phyloP scores from a whole-genome alignment of 1,140 invertebrate species.

The Diabrotica virgifera region DNA sequence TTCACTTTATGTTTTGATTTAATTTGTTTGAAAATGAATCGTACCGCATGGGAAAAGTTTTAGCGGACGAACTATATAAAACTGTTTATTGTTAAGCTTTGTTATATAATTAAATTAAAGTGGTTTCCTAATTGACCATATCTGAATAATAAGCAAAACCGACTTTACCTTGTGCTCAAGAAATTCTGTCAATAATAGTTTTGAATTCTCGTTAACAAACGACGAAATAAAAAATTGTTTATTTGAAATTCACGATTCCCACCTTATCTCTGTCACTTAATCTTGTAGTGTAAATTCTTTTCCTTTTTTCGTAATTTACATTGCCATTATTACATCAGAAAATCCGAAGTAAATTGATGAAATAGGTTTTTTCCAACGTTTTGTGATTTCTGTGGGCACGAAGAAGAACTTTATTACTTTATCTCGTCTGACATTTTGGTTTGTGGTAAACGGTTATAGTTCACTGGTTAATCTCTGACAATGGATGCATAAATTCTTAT shows the following conservation, averaged over 20 bases:
- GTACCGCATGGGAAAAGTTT: too few relatives aligned
- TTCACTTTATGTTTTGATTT: too few relatives aligned
- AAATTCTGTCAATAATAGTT: too few relatives aligned
- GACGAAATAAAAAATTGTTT: background rate
- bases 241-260: background rate
- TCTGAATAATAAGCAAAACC: too few relatives aligned
- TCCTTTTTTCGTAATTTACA: conserved; percentile 7
- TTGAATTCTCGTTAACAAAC: too few relatives aligned
- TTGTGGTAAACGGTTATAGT: conserved; percentile 32
- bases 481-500: conserved; percentile 35
- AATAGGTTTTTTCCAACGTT: conserved; percentile 13
- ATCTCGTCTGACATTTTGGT: conserved; percentile 31
- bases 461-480: conserved; percentile 35
- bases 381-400: conserved; percentile 27
- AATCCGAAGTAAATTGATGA: conserved; percentile 9
- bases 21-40: too few relatives aligned
- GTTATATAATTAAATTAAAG: too few relatives aligned
- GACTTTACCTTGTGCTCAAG: too few relatives aligned
- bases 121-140: too few relatives aligned
- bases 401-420: conserved; percentile 33
- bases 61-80: too few relatives aligned
- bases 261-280: background rate
- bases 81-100: too few relatives aligned
- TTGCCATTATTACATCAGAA: conserved; percentile 11
- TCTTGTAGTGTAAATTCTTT: conserved; percentile 1